These are phyloP conservation scores for Terebella lapidaria DNA, from an alignment of 2,888 invertebrate species.

Conservation along the genomic window DNA sequence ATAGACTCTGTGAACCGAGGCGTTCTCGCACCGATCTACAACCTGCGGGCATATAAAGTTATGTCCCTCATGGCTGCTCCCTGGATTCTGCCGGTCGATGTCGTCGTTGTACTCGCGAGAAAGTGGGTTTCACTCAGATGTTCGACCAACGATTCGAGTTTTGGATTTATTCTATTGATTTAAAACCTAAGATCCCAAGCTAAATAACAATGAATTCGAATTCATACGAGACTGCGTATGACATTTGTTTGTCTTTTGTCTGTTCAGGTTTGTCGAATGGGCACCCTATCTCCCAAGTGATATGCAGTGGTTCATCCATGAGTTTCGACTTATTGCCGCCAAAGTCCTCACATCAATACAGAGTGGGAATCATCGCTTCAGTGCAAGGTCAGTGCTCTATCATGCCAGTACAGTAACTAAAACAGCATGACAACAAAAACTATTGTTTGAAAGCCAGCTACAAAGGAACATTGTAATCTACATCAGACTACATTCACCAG, in stretches of 20 bases:
- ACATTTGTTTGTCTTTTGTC: neutral
- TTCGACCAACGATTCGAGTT: too few relatives aligned
- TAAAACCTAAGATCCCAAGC: too few relatives aligned
- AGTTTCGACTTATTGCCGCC: conserved; percentile 58
- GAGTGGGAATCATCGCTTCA: conserved; percentile 49
- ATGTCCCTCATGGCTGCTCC: conserved; percentile 77
- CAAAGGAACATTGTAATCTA: too few relatives aligned
- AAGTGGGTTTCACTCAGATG: conserved; percentile 64
- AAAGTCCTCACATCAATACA: conserved; percentile 56
- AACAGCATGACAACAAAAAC: too few relatives aligned
- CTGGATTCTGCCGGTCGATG: conserved; percentile 81
- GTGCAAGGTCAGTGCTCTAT: conserved; percentile 58
- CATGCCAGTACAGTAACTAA: too few relatives aligned
- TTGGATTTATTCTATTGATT: too few relatives aligned
- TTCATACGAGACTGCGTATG: too few relatives aligned
- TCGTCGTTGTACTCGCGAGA: conserved; percentile 57
- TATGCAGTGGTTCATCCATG: conserved; percentile 61
- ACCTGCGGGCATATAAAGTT: conserved; percentile 74
- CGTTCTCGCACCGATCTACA: conserved; percentile 82
- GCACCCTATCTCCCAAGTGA: conserved; percentile 67
- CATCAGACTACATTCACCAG: too few relatives aligned
- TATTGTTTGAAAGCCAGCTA: too few relatives aligned
- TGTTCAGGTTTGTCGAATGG: conserved; percentile 65
- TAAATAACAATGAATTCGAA: too few relatives aligned
- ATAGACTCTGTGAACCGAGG: conserved; percentile 89